Base-by-base conservation (phyloP, 1,140 invertebrate species). In the Limonius californicus region DNA sequence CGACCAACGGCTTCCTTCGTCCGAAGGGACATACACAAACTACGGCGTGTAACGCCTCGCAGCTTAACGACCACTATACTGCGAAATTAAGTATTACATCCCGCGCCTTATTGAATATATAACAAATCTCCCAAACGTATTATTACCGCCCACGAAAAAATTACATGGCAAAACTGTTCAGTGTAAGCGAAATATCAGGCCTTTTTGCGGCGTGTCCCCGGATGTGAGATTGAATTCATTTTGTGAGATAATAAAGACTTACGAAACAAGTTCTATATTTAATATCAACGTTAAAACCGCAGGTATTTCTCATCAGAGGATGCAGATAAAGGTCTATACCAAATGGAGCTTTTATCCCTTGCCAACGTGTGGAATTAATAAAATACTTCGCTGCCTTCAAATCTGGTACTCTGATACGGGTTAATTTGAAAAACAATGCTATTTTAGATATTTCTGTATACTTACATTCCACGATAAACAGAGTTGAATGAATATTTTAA, bases 1-100 rank as follows among this genome's bases (percentile, higher is more conserved):
- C 66, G 63, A 63, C 66, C 66, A 63, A 47, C 60, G 64, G 63
- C 58, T 61, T 62, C 42, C 61, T 27, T 12, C 35, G 32, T 42
- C 39, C 55, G 23, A 53, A 35, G 43, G 61, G 55, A 58, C 47
- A 59, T 55, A 35, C 30, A 55, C 21, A 55, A 18, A 50, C 45
- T 50, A 50, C 16, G 20, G 1, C 45, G 14, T 14, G 45, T 50
- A 19, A 50, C 45, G 20, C 45, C 45, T 50, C 45, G 16, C 12
- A 21, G 45, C 45, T 50, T 50, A 50, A 50, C 45, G n/a, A 50
- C 45, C 45, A 16, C 45, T 19, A 50, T 19, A 50, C 1, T 50
- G 12, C 3, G 16, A 19, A 18, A 50, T 45, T 50, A 50, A 50
- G 45, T 50, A 50, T 50, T 50, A 50, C 18, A 50, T 50, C 16